phyloP scores from a whole-genome alignment of 2,113 vertebrate species.

The Psittacula cyanocephala region DNA sequence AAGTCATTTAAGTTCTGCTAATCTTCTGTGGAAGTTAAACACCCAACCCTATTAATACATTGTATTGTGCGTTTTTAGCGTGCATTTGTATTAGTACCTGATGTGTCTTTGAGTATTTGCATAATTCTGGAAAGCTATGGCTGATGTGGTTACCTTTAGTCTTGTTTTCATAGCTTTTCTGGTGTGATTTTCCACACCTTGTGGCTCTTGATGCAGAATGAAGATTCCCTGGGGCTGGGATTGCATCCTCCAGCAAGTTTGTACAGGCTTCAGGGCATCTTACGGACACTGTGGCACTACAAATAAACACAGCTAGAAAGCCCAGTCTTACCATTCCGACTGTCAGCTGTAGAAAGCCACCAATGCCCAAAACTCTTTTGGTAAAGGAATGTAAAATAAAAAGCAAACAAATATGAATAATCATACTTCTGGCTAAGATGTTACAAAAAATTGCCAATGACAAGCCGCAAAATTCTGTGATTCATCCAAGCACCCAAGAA shows the following conservation, averaged over 20 bases:
- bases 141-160: background rate
- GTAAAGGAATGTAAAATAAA: background rate
- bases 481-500: constrained; percentile 17
- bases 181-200: background rate
- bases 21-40: background rate
- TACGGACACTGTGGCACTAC: accelerated
- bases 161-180: background rate
- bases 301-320: background rate
- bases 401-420: constrained; percentile 7
- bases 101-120: background rate
- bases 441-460: background rate
- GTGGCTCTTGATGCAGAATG: background rate
- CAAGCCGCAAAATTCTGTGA: background rate
- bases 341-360: background rate
- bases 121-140: background rate
- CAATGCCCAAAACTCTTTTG: background rate
- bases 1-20: background rate
- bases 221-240: background rate
- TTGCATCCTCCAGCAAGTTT: background rate
- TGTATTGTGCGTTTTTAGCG: background rate
- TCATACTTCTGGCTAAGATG: background rate
- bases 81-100: background rate
- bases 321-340: background rate
- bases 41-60: background rate
- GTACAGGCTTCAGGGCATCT: background rate